Conservation (phyloP, 2,888 invertebrate genomes). For the Desoria tigrina region DNA sequence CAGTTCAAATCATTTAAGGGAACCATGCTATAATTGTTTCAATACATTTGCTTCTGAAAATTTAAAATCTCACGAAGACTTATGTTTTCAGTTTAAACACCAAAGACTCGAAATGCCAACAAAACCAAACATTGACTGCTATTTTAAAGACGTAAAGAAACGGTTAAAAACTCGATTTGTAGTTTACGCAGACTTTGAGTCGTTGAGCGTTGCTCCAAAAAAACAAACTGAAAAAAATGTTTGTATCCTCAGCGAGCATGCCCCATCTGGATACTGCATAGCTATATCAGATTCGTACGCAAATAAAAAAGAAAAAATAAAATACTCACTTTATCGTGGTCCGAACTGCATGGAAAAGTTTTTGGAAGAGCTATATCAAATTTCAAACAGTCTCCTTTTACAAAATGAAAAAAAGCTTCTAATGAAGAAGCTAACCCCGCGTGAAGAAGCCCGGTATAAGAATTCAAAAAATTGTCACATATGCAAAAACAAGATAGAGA, state of each 20-base stretch:
- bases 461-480: no score
- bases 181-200: neutral
- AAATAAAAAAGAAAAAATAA: conserved; percentile 4
- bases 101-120: neutral
- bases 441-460: neutral
- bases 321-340: neutral
- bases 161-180: neutral
- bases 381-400: neutral
- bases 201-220: neutral
- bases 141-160: neutral
- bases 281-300: neutral
- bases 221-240: neutral
- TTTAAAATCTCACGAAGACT: neutral
- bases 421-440: neutral
- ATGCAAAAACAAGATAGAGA: neutral
- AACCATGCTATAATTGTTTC: conserved; percentile 4
- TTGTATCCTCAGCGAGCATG: neutral
- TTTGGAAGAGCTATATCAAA: neutral
- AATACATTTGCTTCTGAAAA: neutral
- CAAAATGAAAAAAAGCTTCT: neutral
- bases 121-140: neutral
- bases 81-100: conserved; percentile 7
- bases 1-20: neutral
- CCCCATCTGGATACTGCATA: conserved; percentile 14
- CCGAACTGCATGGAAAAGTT: conserved; percentile 3